A percentile compares a stretch with the other conserved stretches of the same genome.
phyloP scores from a whole-genome alignment of 2,797 vertebrate genomes.

The Myotis findleyi region DNA sequence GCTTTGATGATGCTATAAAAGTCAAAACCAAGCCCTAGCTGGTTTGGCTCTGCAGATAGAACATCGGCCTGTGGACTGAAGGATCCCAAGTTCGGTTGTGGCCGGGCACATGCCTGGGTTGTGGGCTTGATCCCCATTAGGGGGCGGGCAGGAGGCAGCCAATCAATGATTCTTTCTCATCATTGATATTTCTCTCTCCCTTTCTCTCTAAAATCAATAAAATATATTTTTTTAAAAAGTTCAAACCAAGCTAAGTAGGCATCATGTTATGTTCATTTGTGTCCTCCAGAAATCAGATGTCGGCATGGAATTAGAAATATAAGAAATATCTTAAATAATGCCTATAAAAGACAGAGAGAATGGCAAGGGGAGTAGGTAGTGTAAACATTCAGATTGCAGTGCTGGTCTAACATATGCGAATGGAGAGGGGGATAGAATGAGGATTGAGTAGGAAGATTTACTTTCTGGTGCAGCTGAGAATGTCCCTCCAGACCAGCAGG shows the following conservation, averaged over 20 bases:
- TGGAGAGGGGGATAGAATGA: background rate
- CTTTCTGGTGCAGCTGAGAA: background rate
- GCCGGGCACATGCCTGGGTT: too few species aligned
- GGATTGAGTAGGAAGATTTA: background rate
- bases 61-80: too few species aligned
- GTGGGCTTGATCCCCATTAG: too few species aligned
- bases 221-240: background rate
- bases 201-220: too few species aligned
- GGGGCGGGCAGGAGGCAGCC: too few species aligned
- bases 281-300: background rate
- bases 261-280: background rate
- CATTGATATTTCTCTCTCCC: too few species aligned
- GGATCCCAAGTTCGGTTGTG: too few species aligned
- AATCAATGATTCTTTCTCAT: too few species aligned
- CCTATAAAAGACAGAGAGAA: background rate
- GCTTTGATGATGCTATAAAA: background rate
- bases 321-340: background rate
- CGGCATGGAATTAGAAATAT: background rate
- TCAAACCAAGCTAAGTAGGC: background rate
- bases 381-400: background rate
- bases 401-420: background rate
- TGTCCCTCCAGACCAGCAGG: background rate
- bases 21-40: background rate
- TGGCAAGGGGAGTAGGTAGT: background rate
- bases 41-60: too few species aligned